phyloP scores from a whole-genome alignment of 2,113 vertebrate genomes.

The Narcine bancroftii region DNA sequence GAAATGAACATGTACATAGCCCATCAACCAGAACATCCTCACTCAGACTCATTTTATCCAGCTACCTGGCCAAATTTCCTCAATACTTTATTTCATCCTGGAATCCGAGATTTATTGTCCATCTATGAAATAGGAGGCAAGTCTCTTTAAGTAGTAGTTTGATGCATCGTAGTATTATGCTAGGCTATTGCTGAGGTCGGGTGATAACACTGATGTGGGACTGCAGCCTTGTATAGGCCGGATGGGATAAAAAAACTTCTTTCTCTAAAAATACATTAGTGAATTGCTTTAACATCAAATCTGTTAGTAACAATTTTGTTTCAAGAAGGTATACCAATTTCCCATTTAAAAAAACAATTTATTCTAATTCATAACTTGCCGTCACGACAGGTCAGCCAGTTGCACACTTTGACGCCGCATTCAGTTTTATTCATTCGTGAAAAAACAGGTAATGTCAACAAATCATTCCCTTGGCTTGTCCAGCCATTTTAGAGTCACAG shows the following conservation, averaged over 20 bases:
- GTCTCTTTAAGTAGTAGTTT: not conserved
- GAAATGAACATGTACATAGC: not conserved
- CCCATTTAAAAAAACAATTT: no score
- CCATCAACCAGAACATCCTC: not conserved
- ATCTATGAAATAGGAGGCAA: not conserved
- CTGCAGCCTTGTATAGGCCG: not conserved
- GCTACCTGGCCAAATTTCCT: not conserved
- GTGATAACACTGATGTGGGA: not conserved
- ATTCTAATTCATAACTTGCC: no score
- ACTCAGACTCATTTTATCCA: not conserved
- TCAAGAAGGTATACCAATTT: no score
- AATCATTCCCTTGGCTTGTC: no score
- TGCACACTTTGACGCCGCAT: no score
- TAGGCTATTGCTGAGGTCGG: not conserved
- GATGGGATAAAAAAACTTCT: not conserved
- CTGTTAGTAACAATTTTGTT: no score
- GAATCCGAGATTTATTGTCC: not conserved
- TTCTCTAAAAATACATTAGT: not conserved
- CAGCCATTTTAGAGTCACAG: no score
- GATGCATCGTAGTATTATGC: not conserved
- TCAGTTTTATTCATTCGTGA: no score
- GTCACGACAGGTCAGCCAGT: no score
- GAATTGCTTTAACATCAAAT: not conserved
- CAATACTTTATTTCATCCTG: not conserved
- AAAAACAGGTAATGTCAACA: no score